Evolutionary conservation across 2,113 vertebrate genomes (phyloP), one percentile per base, ranked within the genome.

Genomic region (Rhinopomastus cyanomelas): DNA sequence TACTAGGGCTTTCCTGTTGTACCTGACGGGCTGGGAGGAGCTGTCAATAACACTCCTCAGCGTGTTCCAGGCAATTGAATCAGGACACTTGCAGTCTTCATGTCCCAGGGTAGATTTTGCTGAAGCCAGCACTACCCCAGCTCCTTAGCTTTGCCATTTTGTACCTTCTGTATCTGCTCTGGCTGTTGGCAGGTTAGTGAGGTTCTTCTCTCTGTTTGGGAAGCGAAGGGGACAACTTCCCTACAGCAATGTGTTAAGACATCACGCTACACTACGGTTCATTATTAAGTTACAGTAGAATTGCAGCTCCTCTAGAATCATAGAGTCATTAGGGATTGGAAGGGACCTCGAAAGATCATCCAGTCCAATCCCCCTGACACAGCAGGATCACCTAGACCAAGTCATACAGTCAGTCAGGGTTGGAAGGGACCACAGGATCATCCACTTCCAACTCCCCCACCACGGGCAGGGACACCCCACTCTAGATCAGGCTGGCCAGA

Each of bases 241-340:
- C 57, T 86, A 18, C 62, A 81, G 83, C 34, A 86, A 69, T 66
- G 19, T 53, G 48, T 81, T 93, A 87, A 66, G 84, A 79, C 87
- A 85, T 87, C 51, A 21, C 69, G 48, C 32, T 69, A 25, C 17
- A 60, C 36, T 64, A 26, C 74, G 48, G 60, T 84, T 95, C 75
- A 77, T 44, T 36, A 62, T 68, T 69, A 90, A 77, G 71, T 87
- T 95, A 87, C 71, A 75, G 62, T 80, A 79, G 88, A 93, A 90
- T 86, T 92, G 59, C 59, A 71, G 68, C 77, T 36, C 62, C 42
- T 60, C 59, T 76, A 64, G n/a, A n/a, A n/a, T n/a, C n/a, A n/a
- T n/a, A n/a, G n/a, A n/a, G n/a, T n/a, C n/a, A n/a, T n/a, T n/a
- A n/a, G n/a, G n/a, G n/a, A n/a, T n/a, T n/a, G n/a, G n/a, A n/a